Conservation (phyloP, 2,113 vertebrate species). For the Mohoua ochrocephala region DNA sequence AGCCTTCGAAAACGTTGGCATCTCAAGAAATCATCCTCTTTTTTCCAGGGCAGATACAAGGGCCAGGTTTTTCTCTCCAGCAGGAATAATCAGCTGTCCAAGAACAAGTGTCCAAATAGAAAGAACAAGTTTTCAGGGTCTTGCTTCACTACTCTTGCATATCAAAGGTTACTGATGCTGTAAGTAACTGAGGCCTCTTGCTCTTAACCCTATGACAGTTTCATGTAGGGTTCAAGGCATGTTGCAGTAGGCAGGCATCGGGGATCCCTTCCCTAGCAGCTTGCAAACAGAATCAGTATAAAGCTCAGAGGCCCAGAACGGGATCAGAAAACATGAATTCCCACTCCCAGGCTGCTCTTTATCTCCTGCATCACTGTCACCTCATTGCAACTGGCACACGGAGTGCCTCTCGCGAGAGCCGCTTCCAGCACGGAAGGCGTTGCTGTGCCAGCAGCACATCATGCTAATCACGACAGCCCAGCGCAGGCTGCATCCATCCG, state of each 20-base stretch:
- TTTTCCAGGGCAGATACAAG: neutral
- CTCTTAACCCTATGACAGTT: neutral
- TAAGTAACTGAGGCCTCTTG: neutral
- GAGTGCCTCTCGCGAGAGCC: neutral
- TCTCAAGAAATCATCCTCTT: neutral
- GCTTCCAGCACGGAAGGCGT: neutral
- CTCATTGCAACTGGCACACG: neutral
- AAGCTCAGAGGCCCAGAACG: neutral
- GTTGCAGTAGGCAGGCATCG: neutral
- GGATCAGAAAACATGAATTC: neutral
- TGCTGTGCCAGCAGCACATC: slow-evolving; percentile 17
- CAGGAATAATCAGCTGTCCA: neutral
- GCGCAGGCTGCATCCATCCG: neutral
- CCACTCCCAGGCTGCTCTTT: neutral
- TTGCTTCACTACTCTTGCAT: neutral
- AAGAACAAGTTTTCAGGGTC: neutral
- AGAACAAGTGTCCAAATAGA: neutral
- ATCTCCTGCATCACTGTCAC: neutral
- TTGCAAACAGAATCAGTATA: neutral
- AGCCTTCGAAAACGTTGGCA: neutral
- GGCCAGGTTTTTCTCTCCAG: neutral
- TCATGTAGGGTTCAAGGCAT: neutral
- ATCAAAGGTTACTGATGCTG: neutral
- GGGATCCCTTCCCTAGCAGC: neutral
- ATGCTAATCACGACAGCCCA: neutral